These are phyloP conservation scores for Orthosia cruda DNA, from an alignment of 2,888 invertebrate species.

Conservation along the genomic window DNA sequence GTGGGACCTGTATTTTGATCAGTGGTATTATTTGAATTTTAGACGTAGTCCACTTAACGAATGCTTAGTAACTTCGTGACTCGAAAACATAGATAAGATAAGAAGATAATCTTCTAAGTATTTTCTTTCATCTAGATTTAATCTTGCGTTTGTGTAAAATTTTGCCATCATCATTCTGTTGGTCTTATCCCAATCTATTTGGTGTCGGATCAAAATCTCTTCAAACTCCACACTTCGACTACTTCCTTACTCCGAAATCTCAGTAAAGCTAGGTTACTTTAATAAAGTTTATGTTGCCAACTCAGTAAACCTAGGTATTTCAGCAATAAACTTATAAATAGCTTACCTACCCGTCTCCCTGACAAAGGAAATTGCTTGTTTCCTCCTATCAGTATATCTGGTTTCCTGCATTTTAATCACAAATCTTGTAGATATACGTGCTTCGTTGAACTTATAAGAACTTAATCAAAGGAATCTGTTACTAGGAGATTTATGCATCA, in stretches of 20 bases:
- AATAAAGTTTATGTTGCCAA: neutral
- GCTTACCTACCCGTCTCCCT: constrained; percentile 15
- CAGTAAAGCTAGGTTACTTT: neutral
- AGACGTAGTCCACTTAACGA: no score
- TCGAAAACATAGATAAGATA: no score
- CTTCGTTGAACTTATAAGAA: constrained; percentile 46
- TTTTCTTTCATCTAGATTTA: neutral
- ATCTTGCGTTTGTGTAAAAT: neutral
- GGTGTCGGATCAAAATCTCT: neutral
- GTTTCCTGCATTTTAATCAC: constrained; percentile 62
- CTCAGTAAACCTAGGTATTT: neutral
- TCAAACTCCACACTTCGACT: no score
- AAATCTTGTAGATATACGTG: constrained; percentile 66
- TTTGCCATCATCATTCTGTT: neutral
- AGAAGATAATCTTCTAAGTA: neutral
- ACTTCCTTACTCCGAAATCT: neutral
- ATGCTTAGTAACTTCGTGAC: no score
- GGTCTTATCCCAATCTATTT: neutral
- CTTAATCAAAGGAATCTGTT: constrained; percentile 5
- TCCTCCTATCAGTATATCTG: no score
- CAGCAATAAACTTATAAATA: neutral
- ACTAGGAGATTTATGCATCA: neutral
- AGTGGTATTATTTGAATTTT: no score
- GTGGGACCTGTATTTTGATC: no score
- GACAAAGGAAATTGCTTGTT: constrained; percentile 74